Evolutionary conservation across 2,797 vertebrate species (phyloP).

Genomic region (Trachops cirrhosus): DNA sequence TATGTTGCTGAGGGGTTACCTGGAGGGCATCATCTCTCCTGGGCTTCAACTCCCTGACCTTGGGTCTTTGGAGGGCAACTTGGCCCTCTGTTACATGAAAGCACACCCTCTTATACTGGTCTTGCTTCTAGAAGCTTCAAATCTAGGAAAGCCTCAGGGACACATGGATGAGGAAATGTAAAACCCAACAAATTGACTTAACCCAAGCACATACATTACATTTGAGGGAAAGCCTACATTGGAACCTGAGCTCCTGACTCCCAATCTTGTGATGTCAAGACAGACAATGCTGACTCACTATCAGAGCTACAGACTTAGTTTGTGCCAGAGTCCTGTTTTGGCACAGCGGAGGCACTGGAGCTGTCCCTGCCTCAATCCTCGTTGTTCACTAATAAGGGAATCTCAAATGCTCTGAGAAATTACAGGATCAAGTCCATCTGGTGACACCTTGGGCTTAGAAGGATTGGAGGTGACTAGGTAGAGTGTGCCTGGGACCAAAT

Average conservation of each 20-base stretch:
- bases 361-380: not conserved
- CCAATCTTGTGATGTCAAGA: not conserved
- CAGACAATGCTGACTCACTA: not conserved
- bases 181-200: not conserved
- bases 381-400: not conserved
- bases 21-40: not conserved
- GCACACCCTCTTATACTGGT: not conserved
- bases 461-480: not conserved
- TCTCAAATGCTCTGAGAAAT: not conserved
- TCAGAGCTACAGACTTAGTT: not conserved
- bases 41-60: not conserved
- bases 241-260: not conserved
- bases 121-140: not conserved
- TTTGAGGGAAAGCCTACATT: not conserved
- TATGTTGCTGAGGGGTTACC: not conserved
- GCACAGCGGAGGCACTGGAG: not conserved
- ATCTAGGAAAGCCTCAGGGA: not conserved
- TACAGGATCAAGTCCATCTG: not conserved
- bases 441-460: not conserved
- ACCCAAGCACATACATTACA: not conserved
- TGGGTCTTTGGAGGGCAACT: not conserved
- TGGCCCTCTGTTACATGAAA: not conserved
- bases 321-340: not conserved
- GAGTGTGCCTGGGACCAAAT: not conserved
- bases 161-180: not conserved